Evolutionary conservation across 35 echinoderm and acorn worm genomes (phyloP), one percentile per base, ranked within the genome.

Genomic region (Chiridota heheva): DNA sequence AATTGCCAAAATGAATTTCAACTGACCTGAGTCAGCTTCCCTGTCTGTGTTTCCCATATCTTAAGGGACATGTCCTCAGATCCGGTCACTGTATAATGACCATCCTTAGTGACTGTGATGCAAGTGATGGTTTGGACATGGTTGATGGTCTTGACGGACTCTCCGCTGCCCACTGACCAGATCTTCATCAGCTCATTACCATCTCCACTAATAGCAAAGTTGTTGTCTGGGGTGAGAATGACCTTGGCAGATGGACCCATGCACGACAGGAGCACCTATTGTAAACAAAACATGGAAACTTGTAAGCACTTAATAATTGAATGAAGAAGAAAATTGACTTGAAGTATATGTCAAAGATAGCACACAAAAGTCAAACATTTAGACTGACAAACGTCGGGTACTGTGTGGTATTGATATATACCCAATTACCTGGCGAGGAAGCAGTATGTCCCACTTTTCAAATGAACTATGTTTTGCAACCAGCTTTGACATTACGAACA

Each of bases 1-100:
- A n/a, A n/a, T n/a, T n/a, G n/a, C n/a, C n/a, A n/a, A n/a, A n/a
- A n/a, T n/a, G n/a, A n/a, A n/a, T n/a, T n/a, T n/a, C n/a, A n/a
- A n/a, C 75, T 25, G 72, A 96, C 87, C 84, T 96, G 93, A 5
- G 87, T 90, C 4, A 96, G 62, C 58, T 91, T 97, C 1, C 95
- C 95, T 42, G 85, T 98, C 44, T 98, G 82, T 38, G 89, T 98
- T 64, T 98, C 95, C 95, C 95, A 98, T 37, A 98, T 88, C 61
- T 98, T 98, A 13, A 98, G 81, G 1, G 95, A 98, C 83, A 88
- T 91, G 41, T 98, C 95, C 37, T 98, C 89, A 16, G 95, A 98
- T 3, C 95, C 95, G n/a, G 95, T 98, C 44, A 98, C 92, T 34
- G 88, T 91, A 33, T 91, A 98, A 66, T 98, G 95, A 42, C 73